Base-by-base conservation (phyloP, 2,113 vertebrate species). In the Cryptotis parvus region DNA sequence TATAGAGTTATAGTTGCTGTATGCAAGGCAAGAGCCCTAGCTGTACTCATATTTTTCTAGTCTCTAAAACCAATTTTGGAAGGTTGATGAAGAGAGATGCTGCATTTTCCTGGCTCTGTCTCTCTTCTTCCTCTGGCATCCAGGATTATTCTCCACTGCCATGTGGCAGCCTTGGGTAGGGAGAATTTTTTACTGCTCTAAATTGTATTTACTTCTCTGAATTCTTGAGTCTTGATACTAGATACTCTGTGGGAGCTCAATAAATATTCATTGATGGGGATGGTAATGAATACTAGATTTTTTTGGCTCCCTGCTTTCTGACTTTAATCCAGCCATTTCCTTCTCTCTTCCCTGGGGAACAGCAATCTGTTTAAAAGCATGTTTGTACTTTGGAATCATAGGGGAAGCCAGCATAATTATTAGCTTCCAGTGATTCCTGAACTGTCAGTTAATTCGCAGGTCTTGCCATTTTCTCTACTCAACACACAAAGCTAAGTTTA, bases 291-390 rank as follows among this genome's bases (percentile, higher is more conserved):
- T 95, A 94, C 91, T 84, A 96, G 93, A 96, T 92, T 88, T 94
- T 94, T 91, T 97, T 95, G 95, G 95, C 96, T 96, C 91, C 84
- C 39, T 93, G 91, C 90, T 94, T 96, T 95, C 95, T 96, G 91
- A 96, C 94, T 97, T 95, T 90, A 96, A 96, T 97, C 94, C 95
- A 96, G 93, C 88, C 82, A 96, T 96, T 96, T 96, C 92, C 92
- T 97, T 94, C 63, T 94, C 85, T 91, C 87, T 95, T 96, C 90
- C 93, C 95, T 94, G 88, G 84, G 95, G 82, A 74, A 75, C 41
- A 79, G 94, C 95, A 95, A 96, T 96, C 95, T 97, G 96, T 96
- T 95, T 94, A 95, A 97, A n/a, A 93, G 88, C 90, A 94, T 96
- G 95, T 96, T 96, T 96, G 94, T 89, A 95, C 88, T 96, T 96